Evolutionary conservation across 2,888 invertebrate species (phyloP), one percentile per base, ranked within the genome.

Genomic region (Tachystola acroxantha): DNA sequence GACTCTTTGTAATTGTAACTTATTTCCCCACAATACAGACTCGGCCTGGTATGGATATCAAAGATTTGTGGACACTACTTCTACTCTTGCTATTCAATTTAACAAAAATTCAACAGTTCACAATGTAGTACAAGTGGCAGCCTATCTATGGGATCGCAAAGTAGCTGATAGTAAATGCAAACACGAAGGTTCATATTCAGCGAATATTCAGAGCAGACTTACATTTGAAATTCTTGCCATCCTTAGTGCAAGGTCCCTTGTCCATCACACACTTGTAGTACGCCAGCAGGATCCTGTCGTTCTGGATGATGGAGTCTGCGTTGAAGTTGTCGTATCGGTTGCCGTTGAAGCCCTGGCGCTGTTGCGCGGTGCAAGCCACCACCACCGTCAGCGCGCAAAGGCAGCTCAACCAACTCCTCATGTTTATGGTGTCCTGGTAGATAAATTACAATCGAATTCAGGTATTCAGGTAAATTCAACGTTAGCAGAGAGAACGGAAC

Each of bases 201-300:
- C n/a, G n/a, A n/a, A n/a, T n/a, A n/a, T n/a, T n/a, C n/a, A n/a
- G 16, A 16, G 12, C 2, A 25, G 20, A 67, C 85, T 74, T 48
- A 85, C 86, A 74, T 66, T 85, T 86, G 32, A 86, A 86, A 38
- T 77, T 82, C 53, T 76, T 82, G 12, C 86, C 86, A 28, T 86
- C 86, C 37, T 82, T 84, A 4, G 82, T 86, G 41, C 85, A 86
- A 1, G 86, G 86, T 20, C 86, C 86, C 28, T 79, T 85, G 36
- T 86, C 85, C 86, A 86, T 86, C 31, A 86, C 82, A 38, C 86
- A 86, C 42, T 82, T 86, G 64, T 84, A 86, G 44, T 86, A 86
- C 0, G 82, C 84, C 1, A 85, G 66, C 0, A 86, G 61, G n/a
- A 85, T 78, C 36, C 85, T 66, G 26, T 86, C 86, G 39, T 85